Conservation (phyloP, 2,113 vertebrate genomes). For the Sisor rabdophorus region DNA sequence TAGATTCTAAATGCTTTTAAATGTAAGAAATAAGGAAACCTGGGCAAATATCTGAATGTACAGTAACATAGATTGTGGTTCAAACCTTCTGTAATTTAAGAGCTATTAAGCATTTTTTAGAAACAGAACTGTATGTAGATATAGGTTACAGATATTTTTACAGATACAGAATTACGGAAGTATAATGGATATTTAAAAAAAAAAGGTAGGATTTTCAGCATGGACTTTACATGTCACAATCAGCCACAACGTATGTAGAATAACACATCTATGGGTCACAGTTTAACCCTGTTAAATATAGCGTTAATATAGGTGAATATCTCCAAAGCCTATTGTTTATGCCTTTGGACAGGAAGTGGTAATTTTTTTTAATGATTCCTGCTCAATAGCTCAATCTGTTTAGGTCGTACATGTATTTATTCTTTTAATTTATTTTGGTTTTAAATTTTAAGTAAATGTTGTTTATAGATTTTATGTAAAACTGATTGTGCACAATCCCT, state of each 20-base stretch:
- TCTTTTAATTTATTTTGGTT: background rate
- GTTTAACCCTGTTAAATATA: background rate
- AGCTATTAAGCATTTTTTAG: slow-evolving; percentile 33
- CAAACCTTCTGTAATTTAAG: slow-evolving; percentile 31
- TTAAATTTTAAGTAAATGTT: background rate
- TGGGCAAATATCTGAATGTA: slow-evolving; percentile 60
- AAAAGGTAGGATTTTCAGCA: slow-evolving; percentile 27
- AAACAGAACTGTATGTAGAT: slow-evolving; percentile 32
- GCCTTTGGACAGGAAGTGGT: slow-evolving; percentile 8
- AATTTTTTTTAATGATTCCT: background rate
- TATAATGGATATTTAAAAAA: slow-evolving; percentile 32
- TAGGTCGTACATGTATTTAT: no score
- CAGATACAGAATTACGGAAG: slow-evolving; percentile 18
- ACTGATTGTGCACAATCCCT: background rate
- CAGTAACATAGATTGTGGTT: slow-evolving; percentile 59
- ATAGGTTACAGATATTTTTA: slow-evolving; percentile 47
- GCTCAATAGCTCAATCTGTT: no score
- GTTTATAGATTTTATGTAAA: slow-evolving; percentile 10
- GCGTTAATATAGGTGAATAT: background rate
- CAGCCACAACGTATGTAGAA: background rate
- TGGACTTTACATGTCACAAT: background rate
- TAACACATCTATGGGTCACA: background rate
- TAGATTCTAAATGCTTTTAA: background rate
- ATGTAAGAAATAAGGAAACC: slow-evolving; percentile 26
- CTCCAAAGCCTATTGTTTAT: slow-evolving; percentile 9